These are phyloP conservation scores for Euthynnus affinis DNA, from an alignment of 2,797 vertebrate species.

Conservation along the genomic window DNA sequence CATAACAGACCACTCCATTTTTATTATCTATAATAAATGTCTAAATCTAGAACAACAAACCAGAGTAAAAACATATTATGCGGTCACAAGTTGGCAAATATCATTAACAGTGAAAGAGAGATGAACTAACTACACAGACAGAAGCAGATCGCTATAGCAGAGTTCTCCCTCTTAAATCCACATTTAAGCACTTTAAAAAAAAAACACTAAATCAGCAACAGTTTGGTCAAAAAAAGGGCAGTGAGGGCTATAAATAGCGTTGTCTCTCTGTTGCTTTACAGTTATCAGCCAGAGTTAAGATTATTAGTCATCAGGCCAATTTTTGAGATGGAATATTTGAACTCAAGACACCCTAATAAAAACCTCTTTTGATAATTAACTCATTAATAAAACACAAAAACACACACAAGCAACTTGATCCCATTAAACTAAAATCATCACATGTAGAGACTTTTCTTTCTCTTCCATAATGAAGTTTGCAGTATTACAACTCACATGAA, in stretches of 20 bases:
- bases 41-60: not conserved
- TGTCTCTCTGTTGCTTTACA: slow-evolving; percentile 13
- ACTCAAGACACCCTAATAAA: too few relatives aligned
- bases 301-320: not conserved
- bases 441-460: slow-evolving; percentile 12
- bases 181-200: too few relatives aligned
- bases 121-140: not conserved
- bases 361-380: not conserved
- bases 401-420: not conserved
- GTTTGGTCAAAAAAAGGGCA: not conserved
- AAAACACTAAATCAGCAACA: slow-evolving; percentile 28
- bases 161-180: not conserved
- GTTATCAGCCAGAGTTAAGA: slow-evolving; percentile 7
- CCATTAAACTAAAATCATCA: not conserved
- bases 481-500: not conserved
- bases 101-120: not conserved
- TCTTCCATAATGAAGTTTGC: not conserved
- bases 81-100: not conserved
- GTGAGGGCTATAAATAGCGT: slow-evolving; percentile 44
- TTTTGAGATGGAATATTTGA: not conserved
- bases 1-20: not conserved
- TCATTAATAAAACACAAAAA: slow-evolving; percentile 13
- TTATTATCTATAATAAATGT: not conserved
- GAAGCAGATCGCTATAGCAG: not conserved
- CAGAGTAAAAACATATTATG: not conserved